Evolutionary conservation across 2,113 vertebrate species (phyloP).

Genomic region (Zonotrichia leucophrys): DNA sequence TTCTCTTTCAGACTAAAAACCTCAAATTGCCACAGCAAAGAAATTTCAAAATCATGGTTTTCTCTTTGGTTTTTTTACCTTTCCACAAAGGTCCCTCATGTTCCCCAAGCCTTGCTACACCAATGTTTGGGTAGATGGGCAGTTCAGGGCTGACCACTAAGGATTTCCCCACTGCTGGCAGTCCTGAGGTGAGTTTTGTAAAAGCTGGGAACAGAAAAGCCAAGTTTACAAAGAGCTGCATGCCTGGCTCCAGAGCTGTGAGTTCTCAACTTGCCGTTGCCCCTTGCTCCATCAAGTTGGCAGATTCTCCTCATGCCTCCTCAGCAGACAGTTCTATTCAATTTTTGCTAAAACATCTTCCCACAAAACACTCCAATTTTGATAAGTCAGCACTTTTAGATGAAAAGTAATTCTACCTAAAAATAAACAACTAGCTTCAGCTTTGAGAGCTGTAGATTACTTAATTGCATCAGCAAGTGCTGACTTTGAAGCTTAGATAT

Average conservation of each 20-base stretch:
- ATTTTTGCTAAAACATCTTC: not conserved
- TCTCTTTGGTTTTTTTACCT: not conserved
- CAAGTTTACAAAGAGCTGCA: not conserved
- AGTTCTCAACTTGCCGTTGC: not conserved
- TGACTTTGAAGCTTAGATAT: slow-evolving; percentile 26
- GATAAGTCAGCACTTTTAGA: not conserved
- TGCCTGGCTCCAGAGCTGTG: not conserved
- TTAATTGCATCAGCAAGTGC: slow-evolving; percentile 2
- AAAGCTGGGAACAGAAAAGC: not conserved
- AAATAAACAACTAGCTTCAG: slow-evolving; percentile 15
- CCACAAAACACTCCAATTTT: not conserved
- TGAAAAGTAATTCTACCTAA: slow-evolving; percentile 11
- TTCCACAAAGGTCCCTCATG: not conserved
- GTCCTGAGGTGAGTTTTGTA: not conserved
- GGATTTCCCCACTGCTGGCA: not conserved
- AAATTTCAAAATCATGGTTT: not conserved
- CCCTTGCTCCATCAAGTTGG: not conserved
- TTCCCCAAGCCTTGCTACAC: not conserved
- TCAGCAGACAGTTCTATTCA: not conserved
- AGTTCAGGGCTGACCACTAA: not conserved
- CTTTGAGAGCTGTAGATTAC: not conserved
- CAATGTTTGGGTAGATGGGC: not conserved
- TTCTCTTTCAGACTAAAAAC: not conserved
- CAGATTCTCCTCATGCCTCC: not conserved
- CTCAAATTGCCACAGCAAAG: not conserved